Conservation (phyloP, 2,797 vertebrate genomes). For the Scyliorhinus canicula region DNA sequence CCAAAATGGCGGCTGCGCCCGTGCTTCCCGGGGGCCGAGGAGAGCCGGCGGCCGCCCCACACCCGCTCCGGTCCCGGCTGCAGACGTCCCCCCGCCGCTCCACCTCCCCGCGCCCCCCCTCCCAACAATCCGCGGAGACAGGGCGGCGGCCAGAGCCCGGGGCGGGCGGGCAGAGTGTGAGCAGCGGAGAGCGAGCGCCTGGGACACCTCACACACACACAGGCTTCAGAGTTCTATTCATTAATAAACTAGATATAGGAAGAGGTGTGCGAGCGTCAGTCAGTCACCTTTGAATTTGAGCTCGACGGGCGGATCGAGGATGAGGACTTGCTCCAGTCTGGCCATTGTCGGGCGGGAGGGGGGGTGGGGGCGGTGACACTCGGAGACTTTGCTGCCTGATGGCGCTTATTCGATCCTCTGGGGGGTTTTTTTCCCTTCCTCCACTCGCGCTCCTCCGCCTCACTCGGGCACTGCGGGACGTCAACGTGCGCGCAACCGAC, state of each 20-base stretch:
- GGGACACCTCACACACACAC: no score
- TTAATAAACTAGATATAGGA: background rate
- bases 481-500: constrained; percentile 33
- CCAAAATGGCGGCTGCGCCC: constrained; percentile 51
- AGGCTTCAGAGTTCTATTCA: background rate
- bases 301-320: constrained; percentile 83
- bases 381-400: constrained; percentile 40
- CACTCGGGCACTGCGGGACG: constrained; percentile 8
- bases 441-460: background rate
- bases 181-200: background rate
- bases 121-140: no score
- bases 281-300: constrained; percentile 86
- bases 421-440: background rate
- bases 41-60: background rate
- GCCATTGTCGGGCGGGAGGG: constrained; percentile 63
- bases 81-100: background rate
- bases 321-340: constrained; percentile 79
- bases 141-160: background rate
- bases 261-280: background rate
- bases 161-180: background rate
- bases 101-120: no score
- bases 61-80: no score
- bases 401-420: constrained; percentile 34
- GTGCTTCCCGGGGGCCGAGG: background rate
- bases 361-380: no score